Conservation (phyloP, 2,888 invertebrate species). For the Campopleginae sp. region DNA sequence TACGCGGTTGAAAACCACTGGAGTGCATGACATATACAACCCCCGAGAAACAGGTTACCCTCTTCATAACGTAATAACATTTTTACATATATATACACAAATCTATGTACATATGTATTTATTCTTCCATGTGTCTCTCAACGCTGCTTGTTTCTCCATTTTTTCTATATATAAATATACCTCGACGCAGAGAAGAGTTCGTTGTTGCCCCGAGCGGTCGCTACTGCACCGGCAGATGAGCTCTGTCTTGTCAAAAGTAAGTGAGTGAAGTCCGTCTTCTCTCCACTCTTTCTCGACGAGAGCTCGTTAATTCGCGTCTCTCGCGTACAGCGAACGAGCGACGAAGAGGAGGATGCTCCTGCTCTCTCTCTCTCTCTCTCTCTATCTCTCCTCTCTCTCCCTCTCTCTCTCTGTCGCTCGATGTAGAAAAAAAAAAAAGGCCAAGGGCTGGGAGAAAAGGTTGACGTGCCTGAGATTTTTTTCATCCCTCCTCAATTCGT, state of each 20-base stretch:
- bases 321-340: constrained; percentile 42
- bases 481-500: neutral
- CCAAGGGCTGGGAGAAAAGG: constrained; percentile 16
- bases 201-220: constrained; percentile 17
- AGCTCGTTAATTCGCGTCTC: constrained; percentile 64
- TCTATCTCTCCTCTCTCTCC: too few species aligned
- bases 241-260: constrained; percentile 40
- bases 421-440: neutral
- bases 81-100: constrained; percentile 11
- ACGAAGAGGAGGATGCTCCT: too few species aligned
- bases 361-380: too few species aligned
- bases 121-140: neutral
- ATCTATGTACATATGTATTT: neutral
- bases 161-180: neutral
- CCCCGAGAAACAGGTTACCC: constrained; percentile 48
- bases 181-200: neutral
- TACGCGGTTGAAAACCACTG: constrained; percentile 35
- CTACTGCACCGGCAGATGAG: constrained; percentile 9
- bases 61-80: constrained; percentile 59
- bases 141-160: neutral
- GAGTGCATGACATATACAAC: constrained; percentile 21
- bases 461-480: neutral
- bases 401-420: too few species aligned
- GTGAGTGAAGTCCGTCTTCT: constrained; percentile 55
- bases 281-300: constrained; percentile 26